Conservation (phyloP, 2,797 vertebrate species). For the Sylvilagus floridanus region DNA sequence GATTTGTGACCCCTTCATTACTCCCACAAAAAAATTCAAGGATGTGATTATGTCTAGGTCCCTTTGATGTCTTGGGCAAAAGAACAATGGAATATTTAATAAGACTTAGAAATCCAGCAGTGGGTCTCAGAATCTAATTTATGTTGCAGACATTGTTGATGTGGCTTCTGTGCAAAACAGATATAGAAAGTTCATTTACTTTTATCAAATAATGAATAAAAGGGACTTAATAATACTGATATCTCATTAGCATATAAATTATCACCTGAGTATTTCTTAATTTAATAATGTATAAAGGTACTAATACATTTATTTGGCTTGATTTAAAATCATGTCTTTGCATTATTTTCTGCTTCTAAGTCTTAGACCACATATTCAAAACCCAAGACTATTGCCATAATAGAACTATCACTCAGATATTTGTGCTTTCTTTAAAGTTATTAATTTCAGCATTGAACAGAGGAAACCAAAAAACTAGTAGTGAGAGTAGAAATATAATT, state of each 20-base stretch:
- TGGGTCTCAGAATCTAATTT: background rate
- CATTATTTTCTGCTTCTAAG: background rate
- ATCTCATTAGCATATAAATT: background rate
- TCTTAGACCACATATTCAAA: background rate
- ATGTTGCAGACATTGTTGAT: constrained; percentile 43
- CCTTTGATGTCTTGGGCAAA: constrained; percentile 61
- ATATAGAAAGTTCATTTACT: constrained; percentile 3
- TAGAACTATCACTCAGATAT: background rate
- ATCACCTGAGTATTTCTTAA: background rate
- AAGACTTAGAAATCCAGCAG: constrained; percentile 43
- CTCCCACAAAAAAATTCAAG: constrained; percentile 69
- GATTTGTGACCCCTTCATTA: constrained; percentile 28
- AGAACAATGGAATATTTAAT: constrained; percentile 61
- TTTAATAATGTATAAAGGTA: background rate
- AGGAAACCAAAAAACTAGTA: constrained; percentile 73
- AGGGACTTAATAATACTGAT: background rate
- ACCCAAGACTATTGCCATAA: background rate
- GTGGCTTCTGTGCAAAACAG: background rate
- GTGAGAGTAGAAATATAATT: constrained; percentile 75
- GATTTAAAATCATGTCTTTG: background rate
- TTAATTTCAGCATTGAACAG: constrained; percentile 61
- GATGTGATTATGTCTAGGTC: constrained; percentile 1
- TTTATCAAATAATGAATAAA: constrained; percentile 46
- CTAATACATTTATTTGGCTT: background rate
- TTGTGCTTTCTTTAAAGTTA: constrained; percentile 81